Percentiles rank a stretch among this genome's conserved stretches.
Conservation (phyloP, 1,140 invertebrate species). For the Drosophila pseudoobscura region DNA sequence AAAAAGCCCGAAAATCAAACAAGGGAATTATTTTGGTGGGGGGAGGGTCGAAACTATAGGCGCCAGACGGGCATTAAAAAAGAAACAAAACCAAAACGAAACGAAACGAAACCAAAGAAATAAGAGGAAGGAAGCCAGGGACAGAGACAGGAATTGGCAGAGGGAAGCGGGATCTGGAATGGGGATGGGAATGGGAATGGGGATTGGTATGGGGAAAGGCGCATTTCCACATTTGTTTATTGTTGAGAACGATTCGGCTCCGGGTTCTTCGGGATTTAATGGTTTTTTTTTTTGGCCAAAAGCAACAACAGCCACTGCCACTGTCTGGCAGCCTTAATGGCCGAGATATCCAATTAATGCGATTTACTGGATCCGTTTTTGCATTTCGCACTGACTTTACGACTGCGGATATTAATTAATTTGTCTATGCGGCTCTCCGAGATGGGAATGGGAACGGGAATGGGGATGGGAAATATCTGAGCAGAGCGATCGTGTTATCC, state of each 20-base stretch:
- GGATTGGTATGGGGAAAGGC: conserved; percentile 12
- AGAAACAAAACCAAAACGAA: conserved; percentile 12
- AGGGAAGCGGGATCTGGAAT: too few species aligned
- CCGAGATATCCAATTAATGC: conserved; percentile 55
- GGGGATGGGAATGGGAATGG: too few species aligned
- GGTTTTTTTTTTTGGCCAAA: conserved; percentile 38
- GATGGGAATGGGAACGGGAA: not conserved
- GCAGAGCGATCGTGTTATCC: not conserved
- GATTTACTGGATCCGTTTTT: conserved; percentile 57
- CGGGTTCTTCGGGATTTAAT: conserved; percentile 40
- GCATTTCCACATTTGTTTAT: conserved; percentile 67
- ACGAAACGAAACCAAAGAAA: conserved; percentile 14
- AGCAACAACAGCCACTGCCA: too few species aligned
- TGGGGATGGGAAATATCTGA: not conserved
- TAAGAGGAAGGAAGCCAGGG: conserved; percentile 19
- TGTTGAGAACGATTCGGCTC: conserved; percentile 45
- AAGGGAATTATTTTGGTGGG: conserved; percentile 30
- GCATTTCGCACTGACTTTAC: conserved; percentile 55
- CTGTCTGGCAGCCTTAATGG: conserved; percentile 43
- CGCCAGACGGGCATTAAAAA: conserved; percentile 72
- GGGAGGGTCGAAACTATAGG: conserved; percentile 35
- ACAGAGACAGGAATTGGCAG: conserved; percentile 6
- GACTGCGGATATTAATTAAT: conserved; percentile 64
- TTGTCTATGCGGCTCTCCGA: conserved; percentile 11
- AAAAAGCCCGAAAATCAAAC: conserved; percentile 24